Conservation (phyloP, 2,797 vertebrate species). For the Xerus rutilus region DNA sequence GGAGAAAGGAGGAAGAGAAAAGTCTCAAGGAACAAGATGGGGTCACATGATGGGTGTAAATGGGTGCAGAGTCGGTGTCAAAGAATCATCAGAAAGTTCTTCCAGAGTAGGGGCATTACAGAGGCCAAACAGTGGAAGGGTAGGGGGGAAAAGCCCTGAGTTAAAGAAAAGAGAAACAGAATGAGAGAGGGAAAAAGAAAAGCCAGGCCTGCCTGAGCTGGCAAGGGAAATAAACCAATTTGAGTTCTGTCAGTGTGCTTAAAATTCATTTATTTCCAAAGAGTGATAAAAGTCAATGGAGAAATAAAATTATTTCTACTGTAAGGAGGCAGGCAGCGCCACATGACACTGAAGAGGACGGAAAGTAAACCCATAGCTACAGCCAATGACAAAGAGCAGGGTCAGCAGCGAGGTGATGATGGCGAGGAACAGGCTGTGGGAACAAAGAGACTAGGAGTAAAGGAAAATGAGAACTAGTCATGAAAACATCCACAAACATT, state of each 20-base stretch:
- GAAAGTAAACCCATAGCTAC: not conserved
- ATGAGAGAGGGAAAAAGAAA: not conserved
- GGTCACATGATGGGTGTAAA: not conserved
- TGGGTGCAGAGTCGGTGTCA: not conserved
- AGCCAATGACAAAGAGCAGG: not conserved
- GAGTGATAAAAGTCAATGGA: slow-evolving; percentile 20
- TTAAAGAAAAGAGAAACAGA: slow-evolving; percentile 43
- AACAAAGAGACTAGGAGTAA: not conserved
- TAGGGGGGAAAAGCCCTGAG: not conserved
- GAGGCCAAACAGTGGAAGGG: slow-evolving; percentile 9
- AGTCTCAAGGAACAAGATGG: slow-evolving; percentile 1
- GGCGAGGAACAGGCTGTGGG: not conserved
- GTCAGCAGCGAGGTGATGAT: not conserved
- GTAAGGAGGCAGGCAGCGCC: not conserved
- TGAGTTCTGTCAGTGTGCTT: not conserved
- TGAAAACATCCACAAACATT: not conserved
- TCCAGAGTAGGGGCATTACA: not conserved
- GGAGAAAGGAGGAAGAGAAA: slow-evolving; percentile 28
- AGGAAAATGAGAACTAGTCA: not conserved
- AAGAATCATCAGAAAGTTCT: slow-evolving; percentile 1
- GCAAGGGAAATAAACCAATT: slow-evolving; percentile 24
- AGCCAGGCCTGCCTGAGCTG: not conserved
- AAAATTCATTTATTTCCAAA: not conserved
- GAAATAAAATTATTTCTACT: slow-evolving; percentile 31
- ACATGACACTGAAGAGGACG: not conserved